These are phyloP conservation scores for Drosophila subobscura DNA, from an alignment of 1,140 invertebrate species.

Conservation along the genomic window DNA sequence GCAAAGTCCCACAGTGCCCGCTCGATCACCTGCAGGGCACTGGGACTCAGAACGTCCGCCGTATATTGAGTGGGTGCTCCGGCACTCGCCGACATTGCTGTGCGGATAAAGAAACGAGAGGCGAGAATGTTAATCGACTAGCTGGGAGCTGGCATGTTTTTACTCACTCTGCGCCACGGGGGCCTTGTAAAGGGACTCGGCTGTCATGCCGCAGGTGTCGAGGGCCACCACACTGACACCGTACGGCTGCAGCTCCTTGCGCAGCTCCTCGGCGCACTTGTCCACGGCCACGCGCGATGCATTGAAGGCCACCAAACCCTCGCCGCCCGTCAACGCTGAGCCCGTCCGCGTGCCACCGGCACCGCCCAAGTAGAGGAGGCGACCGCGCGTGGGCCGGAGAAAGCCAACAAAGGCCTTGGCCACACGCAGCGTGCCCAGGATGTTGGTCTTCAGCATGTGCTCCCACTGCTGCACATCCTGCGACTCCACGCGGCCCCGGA, in stretches of 20 bases:
- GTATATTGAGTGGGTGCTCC: conserved; percentile 82
- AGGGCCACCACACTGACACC: conserved; percentile 90
- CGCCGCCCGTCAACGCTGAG: conserved; percentile 75
- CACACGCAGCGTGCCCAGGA: conserved; percentile 89
- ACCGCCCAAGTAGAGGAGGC: conserved; percentile 86
- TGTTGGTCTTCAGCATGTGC: conserved; percentile 89
- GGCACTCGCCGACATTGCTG: conserved; percentile 57
- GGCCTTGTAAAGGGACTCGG: conserved; percentile 86
- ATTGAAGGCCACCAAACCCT: conserved; percentile 87
- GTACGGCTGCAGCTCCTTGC: conserved; percentile 87
- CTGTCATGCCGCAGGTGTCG: conserved; percentile 88
- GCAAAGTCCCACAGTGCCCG: conserved; percentile 76
- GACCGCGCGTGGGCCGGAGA: conserved; percentile 85
- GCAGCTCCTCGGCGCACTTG: conserved; percentile 88
- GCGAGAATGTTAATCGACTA: neutral
- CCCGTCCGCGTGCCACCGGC: conserved; percentile 28
- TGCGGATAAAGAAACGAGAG: neutral
- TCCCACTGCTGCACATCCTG: conserved; percentile 91
- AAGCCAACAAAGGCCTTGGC: conserved; percentile 90
- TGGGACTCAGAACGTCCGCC: conserved; percentile 78
- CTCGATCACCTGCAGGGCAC: conserved; percentile 78
- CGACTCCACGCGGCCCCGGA: conserved; percentile 87
- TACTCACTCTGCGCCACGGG: conserved; percentile 85
- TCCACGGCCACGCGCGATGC: conserved; percentile 89
- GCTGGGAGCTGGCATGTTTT: neutral